Conservation (phyloP, 2,888 invertebrate genomes). For the Biston betularia region DNA sequence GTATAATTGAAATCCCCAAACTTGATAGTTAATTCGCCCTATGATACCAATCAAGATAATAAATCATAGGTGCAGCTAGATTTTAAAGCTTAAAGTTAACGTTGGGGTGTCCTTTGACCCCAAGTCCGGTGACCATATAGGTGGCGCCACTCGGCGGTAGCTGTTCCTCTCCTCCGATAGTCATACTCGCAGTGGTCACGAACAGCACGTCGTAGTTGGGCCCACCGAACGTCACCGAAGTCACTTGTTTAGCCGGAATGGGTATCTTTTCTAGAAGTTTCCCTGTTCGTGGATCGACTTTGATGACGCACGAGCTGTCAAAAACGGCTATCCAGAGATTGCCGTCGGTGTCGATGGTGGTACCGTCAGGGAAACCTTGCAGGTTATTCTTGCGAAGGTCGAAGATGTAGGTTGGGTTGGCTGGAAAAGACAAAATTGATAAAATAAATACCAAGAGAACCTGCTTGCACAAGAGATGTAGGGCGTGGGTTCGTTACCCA, state of each 20-base stretch:
- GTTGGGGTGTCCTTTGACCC: conserved; percentile 83
- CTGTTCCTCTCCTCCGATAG: conserved; percentile 61
- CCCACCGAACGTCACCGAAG: conserved; percentile 91
- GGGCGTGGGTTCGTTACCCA: too few relatives aligned
- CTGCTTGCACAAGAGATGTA: too few relatives aligned
- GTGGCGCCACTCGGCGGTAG: conserved; percentile 85
- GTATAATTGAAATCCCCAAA: too few relatives aligned
- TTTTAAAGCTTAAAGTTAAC: conserved; percentile 57
- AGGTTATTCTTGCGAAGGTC: conserved; percentile 80
- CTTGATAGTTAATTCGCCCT: too few relatives aligned
- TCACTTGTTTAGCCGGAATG: conserved; percentile 87
- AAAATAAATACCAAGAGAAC: too few relatives aligned
- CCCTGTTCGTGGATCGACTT: conserved; percentile 84
- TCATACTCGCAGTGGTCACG: conserved; percentile 86
- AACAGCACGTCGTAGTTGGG: conserved; percentile 88
- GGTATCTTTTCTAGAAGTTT: conserved; percentile 85
- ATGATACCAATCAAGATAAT: too few relatives aligned
- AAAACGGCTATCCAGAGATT: conserved; percentile 92
- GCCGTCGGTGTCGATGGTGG: conserved; percentile 91
- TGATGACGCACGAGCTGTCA: conserved; percentile 85
- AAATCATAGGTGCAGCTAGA: too few relatives aligned
- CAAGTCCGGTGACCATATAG: conserved; percentile 87
- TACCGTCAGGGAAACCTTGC: conserved; percentile 88
- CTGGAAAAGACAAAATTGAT: conserved; percentile 65
- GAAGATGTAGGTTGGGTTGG: conserved; percentile 86